These are phyloP conservation scores for Hippasteria phrygiana DNA, from an alignment of 53 echinoderm and acorn worm species.

Conservation along the genomic window DNA sequence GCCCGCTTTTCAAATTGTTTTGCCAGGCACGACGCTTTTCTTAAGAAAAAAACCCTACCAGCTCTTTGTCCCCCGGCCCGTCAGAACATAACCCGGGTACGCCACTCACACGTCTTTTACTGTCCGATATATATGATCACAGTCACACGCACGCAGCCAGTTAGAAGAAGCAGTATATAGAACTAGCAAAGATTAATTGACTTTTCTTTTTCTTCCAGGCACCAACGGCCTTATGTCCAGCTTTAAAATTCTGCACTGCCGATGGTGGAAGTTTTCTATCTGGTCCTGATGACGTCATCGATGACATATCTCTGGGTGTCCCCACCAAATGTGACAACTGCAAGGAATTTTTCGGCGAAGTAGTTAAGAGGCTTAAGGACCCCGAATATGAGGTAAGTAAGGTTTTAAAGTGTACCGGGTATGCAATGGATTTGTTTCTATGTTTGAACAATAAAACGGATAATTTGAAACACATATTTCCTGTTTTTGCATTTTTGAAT, in stretches of 20 bases:
- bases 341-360: background rate
- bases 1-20: too few relatives aligned
- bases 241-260: background rate
- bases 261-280: background rate
- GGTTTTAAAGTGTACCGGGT: background rate
- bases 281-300: background rate
- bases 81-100: too few relatives aligned
- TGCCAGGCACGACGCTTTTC: too few relatives aligned
- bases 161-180: too few relatives aligned
- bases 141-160: too few relatives aligned
- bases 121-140: too few relatives aligned
- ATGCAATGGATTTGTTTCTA: background rate
- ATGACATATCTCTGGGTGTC: background rate
- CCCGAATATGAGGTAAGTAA: background rate
- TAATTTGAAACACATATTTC: background rate
- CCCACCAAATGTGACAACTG: background rate
- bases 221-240: background rate
- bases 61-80: too few relatives aligned
- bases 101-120: too few relatives aligned
- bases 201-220: background rate
- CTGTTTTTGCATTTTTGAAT: background rate
- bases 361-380: background rate
- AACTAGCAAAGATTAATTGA: background rate
- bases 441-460: background rate
- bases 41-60: too few relatives aligned